Evolutionary conservation across 1,140 invertebrate genomes (phyloP), one percentile per base, ranked within the genome.

Genomic region (Drosophila athabasca): DNA sequence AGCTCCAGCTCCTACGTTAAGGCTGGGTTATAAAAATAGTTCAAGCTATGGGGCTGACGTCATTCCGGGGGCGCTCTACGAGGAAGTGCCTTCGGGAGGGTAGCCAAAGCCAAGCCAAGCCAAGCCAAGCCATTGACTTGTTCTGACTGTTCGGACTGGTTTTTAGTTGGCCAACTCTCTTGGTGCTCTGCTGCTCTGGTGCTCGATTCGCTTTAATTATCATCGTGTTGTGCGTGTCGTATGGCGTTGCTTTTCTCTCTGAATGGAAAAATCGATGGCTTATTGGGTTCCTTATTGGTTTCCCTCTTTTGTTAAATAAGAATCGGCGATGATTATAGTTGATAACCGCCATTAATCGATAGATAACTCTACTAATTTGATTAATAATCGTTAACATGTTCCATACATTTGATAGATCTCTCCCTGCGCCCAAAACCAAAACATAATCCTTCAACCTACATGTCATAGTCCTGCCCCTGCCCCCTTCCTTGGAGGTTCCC

Each of bases 41-140:
- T 83, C 82, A 84, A 85, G 84, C 72, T 76, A 79, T 58, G 76
- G 62, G 62, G 80, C 72, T 83, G 80, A 83, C 80, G 80, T 83
- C 80, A 83, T 76, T 54, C 59, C 59, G 22, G 46, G 45, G 58
- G 58, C 41, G 74, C 59, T 13, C 11, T 13, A 39, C 75, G 76
- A 79, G 79, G 69, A 78, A 81, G 50, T 69, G 24, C 54, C 60
- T 26, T 26, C 24, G 24, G 24, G 24, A 5, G 17, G 17, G 17
- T 19, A 19, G 17, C 17, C 17, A 19, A 19, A 19, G 17, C 17
- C 17, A 19, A 19, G 17, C 17, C 17, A 19, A 19, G 17, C 17
- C 17, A 19, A 19, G 17, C 17, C 17, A 19, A 26, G 43, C 31
- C 39, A 70, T 45, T 58, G 62, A 78, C 64, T 74, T 82, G 65